Conservation (phyloP, 2,113 vertebrate species). For the Epinephelus moara region DNA sequence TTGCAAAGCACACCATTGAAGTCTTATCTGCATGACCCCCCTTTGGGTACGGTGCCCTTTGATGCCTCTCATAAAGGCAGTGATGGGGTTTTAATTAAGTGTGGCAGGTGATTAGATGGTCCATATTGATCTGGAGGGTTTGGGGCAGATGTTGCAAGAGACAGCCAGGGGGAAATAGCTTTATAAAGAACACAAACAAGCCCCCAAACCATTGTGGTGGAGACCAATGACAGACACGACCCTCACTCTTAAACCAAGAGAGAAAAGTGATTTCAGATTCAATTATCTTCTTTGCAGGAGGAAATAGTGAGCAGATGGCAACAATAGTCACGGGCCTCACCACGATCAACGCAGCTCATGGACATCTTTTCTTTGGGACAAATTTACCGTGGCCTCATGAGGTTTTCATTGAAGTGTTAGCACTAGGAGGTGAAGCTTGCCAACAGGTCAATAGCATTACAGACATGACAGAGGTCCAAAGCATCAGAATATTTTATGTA, state of each 20-base stretch:
- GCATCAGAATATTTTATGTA: conserved; percentile 53
- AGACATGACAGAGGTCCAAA: conserved; percentile 43
- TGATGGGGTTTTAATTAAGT: conserved; percentile 94
- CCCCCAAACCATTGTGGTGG: conserved; percentile 85
- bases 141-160: conserved; percentile 94
- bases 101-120: conserved; percentile 92
- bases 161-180: conserved; percentile 79
- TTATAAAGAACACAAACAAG: conserved; percentile 90
- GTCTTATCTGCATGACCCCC: conserved; percentile 88
- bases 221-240: conserved; percentile 62
- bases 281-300: conserved; percentile 88
- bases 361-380: conserved; percentile 89
- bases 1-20: conserved; percentile 85
- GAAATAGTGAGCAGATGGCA: conserved; percentile 91
- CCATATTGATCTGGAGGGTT: conserved; percentile 85
- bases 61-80: conserved; percentile 88
- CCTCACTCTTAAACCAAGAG: conserved; percentile 62
- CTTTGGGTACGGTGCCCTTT: conserved; percentile 77
- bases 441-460: conserved; percentile 82
- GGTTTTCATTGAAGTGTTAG: conserved; percentile 89
- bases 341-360: conserved; percentile 85
- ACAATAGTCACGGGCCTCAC: conserved; percentile 89
- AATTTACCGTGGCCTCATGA: conserved; percentile 90
- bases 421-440: conserved; percentile 81
- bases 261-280: conserved; percentile 92